phyloP scores from a whole-genome alignment of 2,888 invertebrate species.

The Monopis laevigella region DNA sequence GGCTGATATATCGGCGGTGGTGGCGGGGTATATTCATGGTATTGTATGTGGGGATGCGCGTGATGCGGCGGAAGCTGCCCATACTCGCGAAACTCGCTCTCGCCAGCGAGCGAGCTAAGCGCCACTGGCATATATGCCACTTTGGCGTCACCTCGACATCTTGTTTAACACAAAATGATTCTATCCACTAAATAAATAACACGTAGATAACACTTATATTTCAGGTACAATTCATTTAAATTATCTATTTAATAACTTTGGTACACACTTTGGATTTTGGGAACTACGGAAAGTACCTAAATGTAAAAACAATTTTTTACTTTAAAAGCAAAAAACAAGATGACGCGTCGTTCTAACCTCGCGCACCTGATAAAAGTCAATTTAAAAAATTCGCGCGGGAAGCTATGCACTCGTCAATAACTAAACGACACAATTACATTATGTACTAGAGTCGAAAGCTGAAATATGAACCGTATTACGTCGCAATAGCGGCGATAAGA shows the following conservation, averaged over 20 bases:
- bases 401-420: slow-evolving; percentile 35
- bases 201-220: no score
- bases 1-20: slow-evolving; percentile 55
- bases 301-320: no score
- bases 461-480: slow-evolving; percentile 31
- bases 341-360: slow-evolving; percentile 2
- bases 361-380: slow-evolving; percentile 59
- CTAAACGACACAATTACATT: slow-evolving; percentile 51
- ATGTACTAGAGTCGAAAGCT: slow-evolving; percentile 41
- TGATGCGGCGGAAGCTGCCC: slow-evolving; percentile 48
- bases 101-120: slow-evolving; percentile 72
- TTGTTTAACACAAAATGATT: slow-evolving; percentile 29
- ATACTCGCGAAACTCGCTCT: slow-evolving; percentile 67
- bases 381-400: slow-evolving; percentile 68
- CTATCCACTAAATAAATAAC: no score
- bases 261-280: no score
- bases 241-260: no score
- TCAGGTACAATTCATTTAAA: no score
- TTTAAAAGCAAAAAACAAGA: background rate
- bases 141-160: no score
- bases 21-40: slow-evolving; percentile 69
- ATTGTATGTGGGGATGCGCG: slow-evolving; percentile 50
- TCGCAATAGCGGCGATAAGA: slow-evolving; percentile 54
- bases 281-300: no score
- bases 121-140: slow-evolving; percentile 72